Evolutionary conservation across 2,888 invertebrate species (phyloP).

Genomic region (Drosophila austrosaltans): DNA sequence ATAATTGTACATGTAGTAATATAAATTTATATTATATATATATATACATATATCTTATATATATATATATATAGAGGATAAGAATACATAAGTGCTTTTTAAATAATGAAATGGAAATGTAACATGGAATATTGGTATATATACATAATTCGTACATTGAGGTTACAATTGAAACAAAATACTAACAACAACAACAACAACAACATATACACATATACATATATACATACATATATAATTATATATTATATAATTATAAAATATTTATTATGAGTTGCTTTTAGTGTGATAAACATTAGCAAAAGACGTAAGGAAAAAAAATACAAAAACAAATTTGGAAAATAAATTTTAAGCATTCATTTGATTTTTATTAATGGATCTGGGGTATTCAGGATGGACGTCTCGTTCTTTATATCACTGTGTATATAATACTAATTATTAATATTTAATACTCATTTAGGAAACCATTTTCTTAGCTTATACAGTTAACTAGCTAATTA

Average conservation of each 20-base stretch:
- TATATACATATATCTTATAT: not conserved
- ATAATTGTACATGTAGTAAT: not conserved
- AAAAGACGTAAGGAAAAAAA: conserved; percentile 46
- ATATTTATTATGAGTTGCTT: conserved; percentile 75
- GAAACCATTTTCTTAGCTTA: too few relatives aligned
- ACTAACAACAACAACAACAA: conserved; percentile 29
- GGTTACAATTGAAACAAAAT: conserved; percentile 47
- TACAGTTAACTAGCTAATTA: too few relatives aligned
- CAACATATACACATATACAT: conserved; percentile 19
- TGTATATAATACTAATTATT: too few relatives aligned
- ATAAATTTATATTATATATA: not conserved
- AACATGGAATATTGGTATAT: conserved; percentile 48
- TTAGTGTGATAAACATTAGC: conserved; percentile 74
- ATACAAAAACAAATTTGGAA: conserved; percentile 34
- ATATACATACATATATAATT: conserved; percentile 38
- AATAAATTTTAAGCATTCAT: conserved; percentile 29
- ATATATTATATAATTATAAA: conserved; percentile 56
- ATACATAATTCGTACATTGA: conserved; percentile 61
- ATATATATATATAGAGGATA: conserved; percentile 10
- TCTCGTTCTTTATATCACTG: too few relatives aligned
- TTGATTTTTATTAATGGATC: not conserved
- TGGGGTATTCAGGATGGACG: too few relatives aligned
- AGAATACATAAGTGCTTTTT: conserved; percentile 73
- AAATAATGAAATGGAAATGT: conserved; percentile 34
- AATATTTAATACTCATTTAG: too few relatives aligned